These are phyloP conservation scores for Polymixis flavicincta DNA, from an alignment of 2,888 invertebrate species.

Conservation along the genomic window DNA sequence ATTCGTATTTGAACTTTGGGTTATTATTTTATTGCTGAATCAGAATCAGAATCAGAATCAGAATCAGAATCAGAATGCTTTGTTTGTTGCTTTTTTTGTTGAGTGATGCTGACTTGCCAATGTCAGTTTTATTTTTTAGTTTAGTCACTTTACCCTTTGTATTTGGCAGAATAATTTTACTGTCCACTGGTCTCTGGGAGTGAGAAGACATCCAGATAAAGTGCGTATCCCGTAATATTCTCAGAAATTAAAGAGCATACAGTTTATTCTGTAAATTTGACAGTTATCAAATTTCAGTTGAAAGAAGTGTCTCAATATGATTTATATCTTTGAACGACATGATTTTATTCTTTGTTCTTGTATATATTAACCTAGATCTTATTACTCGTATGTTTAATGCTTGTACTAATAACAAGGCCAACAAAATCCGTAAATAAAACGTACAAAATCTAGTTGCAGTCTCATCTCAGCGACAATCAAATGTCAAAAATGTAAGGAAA, in stretches of 20 bases:
- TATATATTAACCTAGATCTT: too few relatives aligned
- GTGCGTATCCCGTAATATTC: too few relatives aligned
- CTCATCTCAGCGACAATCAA: too few relatives aligned
- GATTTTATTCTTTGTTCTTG: too few relatives aligned
- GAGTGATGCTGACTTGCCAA: slow-evolving; percentile 4
- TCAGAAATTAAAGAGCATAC: not conserved
- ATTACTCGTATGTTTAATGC: too few relatives aligned
- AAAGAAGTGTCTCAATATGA: not conserved
- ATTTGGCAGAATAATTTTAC: not conserved
- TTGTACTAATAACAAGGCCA: too few relatives aligned
- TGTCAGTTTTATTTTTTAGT: not conserved
- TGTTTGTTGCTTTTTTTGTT: not conserved
- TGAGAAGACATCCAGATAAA: not conserved
- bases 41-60: too few relatives aligned
- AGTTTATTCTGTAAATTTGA: not conserved
- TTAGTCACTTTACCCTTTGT: not conserved
- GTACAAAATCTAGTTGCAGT: too few relatives aligned
- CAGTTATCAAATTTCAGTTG: not conserved
- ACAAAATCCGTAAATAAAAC: too few relatives aligned
- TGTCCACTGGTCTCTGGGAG: not conserved
- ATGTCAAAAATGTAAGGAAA: too few relatives aligned
- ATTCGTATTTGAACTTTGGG: not conserved
- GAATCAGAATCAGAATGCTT: too few relatives aligned
- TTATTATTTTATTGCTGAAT: not conserved
- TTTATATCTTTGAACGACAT: too few relatives aligned